These are phyloP conservation scores for Drosophila chauvacae DNA, from an alignment of 1,140 invertebrate genomes.

Conservation along the genomic window DNA sequence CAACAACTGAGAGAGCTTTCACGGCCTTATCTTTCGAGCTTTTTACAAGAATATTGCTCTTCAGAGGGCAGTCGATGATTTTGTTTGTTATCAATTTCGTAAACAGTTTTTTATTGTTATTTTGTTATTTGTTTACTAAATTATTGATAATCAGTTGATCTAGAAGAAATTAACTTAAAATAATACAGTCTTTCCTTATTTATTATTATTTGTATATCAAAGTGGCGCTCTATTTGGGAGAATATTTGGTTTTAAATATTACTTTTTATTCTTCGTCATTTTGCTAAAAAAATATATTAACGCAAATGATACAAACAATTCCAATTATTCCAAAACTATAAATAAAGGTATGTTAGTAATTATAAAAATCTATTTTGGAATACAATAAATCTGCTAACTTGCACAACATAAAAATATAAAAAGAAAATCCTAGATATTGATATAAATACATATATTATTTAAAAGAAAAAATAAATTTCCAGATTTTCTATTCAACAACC, in stretches of 20 bases:
- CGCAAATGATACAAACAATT: too few species aligned
- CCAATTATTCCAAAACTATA: too few species aligned
- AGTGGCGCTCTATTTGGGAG: too few species aligned
- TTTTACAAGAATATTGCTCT: neutral
- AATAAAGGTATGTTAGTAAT: too few species aligned
- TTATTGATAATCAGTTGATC: neutral
- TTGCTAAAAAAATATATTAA: too few species aligned
- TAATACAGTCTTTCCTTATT: neutral
- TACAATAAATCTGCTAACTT: neutral
- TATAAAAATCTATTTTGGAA: neutral
- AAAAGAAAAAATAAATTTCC: too few species aligned
- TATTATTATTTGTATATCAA: neutral
- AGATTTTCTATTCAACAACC: neutral
- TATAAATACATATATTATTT: neutral
- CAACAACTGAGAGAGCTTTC: slow-evolving; percentile 3
- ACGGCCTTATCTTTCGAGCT: neutral
- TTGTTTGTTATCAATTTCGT: neutral
- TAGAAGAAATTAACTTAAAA: neutral
- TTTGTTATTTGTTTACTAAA: neutral
- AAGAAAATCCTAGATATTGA: neutral
- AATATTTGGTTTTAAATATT: too few species aligned
- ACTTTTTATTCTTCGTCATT: too few species aligned
- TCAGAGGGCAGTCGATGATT: neutral
- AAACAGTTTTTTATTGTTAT: neutral
- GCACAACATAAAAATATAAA: neutral